Conservation (phyloP, 1,140 invertebrate species). For the Diabrotica virgifera region DNA sequence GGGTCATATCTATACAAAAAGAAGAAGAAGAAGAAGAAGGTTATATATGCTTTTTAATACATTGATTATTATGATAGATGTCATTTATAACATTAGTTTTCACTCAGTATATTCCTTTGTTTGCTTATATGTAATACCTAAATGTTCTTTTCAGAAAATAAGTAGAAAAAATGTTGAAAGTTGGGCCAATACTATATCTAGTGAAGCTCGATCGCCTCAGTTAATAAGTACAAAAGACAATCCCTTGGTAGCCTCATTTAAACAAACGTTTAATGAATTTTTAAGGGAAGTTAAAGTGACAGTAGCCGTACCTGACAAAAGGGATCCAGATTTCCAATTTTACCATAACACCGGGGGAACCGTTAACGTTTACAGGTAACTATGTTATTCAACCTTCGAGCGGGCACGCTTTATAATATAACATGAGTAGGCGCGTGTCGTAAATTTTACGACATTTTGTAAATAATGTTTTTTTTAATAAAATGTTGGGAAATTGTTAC, state of each 20-base stretch:
- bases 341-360: slow-evolving; percentile 77
- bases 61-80: too few species aligned
- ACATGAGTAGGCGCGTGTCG: too few species aligned
- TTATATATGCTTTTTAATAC: too few species aligned
- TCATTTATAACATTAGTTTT: too few species aligned
- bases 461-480: slow-evolving; percentile 10
- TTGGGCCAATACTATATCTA: slow-evolving; percentile 71
- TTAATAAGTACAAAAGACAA: slow-evolving; percentile 66
- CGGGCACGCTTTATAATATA: background rate
- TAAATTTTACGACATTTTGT: too few species aligned
- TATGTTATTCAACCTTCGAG: background rate
- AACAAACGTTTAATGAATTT: slow-evolving; percentile 73
- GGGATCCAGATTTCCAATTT: slow-evolving; percentile 91
- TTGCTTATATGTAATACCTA: background rate
- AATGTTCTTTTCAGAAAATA: slow-evolving; percentile 60
- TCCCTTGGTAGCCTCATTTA: slow-evolving; percentile 61
- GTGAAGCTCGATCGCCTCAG: slow-evolving; percentile 70
- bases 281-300: slow-evolving; percentile 72
- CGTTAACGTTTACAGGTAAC: slow-evolving; percentile 85
- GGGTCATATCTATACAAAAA: too few species aligned
- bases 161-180: slow-evolving; percentile 67
- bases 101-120: too few species aligned
- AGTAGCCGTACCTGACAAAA: slow-evolving; percentile 69
- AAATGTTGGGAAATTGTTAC: too few species aligned
- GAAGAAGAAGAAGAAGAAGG: too few species aligned